Conservation (phyloP, 2,797 vertebrate species). For the Gallinago stenura region DNA sequence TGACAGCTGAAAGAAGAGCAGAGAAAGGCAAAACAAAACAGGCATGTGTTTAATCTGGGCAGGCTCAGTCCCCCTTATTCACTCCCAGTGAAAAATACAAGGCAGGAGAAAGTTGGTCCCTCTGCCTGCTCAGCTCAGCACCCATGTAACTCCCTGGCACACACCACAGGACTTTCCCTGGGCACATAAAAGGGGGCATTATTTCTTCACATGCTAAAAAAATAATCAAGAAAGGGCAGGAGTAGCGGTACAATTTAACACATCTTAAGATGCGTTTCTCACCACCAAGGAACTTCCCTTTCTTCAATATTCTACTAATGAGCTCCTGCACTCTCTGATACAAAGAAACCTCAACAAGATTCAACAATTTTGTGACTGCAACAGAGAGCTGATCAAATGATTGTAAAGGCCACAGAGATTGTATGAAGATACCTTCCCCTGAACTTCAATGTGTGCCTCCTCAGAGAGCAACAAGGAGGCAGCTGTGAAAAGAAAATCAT, state of each 20-base stretch:
- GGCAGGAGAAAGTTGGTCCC: neutral
- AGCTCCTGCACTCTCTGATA: neutral
- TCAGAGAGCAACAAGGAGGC: neutral
- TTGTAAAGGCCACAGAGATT: neutral
- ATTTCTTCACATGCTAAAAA: neutral
- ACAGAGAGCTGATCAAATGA: neutral
- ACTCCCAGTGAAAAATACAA: neutral
- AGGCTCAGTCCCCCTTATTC: neutral
- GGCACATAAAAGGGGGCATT: neutral
- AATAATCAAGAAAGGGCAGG: neutral
- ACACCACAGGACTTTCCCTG: neutral
- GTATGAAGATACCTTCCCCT: neutral
- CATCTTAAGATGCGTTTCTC: neutral
- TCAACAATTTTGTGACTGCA: neutral
- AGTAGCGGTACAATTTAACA: neutral
- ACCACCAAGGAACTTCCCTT: neutral
- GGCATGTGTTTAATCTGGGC: conserved; percentile 18
- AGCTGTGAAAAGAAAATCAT: neutral
- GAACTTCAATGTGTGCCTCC: accelerated
- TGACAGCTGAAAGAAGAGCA: conserved; percentile 30
- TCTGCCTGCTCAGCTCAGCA: neutral
- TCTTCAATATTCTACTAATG: neutral
- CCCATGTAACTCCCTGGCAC: neutral
- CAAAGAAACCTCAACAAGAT: neutral
- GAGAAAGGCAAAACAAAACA: conserved; percentile 34